phyloP scores from a whole-genome alignment of 2,888 invertebrate genomes.

The Synergus umbraculus region DNA sequence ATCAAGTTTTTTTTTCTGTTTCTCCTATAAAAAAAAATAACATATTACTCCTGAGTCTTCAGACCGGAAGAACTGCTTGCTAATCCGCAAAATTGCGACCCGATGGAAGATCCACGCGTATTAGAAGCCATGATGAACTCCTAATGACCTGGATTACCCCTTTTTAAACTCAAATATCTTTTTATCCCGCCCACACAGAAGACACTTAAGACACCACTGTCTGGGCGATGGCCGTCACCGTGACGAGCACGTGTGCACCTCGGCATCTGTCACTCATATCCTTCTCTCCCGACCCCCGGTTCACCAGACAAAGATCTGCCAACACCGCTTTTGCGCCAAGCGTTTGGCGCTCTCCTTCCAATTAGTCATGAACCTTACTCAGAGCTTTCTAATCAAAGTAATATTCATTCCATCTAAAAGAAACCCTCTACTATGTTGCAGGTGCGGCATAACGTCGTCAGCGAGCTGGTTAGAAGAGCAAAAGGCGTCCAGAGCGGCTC shows the following conservation, averaged over 20 bases:
- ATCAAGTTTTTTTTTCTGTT: neutral
- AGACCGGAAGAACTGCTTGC: neutral
- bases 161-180: conserved; percentile 69
- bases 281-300: conserved; percentile 55
- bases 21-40: neutral
- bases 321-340: conserved; percentile 28
- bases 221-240: conserved; percentile 75
- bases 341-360: conserved; percentile 44
- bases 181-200: conserved; percentile 73
- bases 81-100: conserved; percentile 20
- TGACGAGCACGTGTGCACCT: conserved; percentile 76
- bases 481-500: conserved; percentile 71
- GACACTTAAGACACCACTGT: conserved; percentile 67
- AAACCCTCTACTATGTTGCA: conserved; percentile 64
- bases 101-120: conserved; percentile 42
- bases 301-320: conserved; percentile 60
- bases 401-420: conserved; percentile 39
- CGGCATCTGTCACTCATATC: conserved; percentile 72
- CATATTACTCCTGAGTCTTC: neutral
- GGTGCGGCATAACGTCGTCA: conserved; percentile 77
- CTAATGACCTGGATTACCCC: conserved; percentile 54
- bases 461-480: conserved; percentile 75
- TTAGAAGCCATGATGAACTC: conserved; percentile 54
- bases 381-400: conserved; percentile 30
- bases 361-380: conserved; percentile 49